Conservation (phyloP, 2,797 vertebrate genomes). For the Pitangus sulphuratus region DNA sequence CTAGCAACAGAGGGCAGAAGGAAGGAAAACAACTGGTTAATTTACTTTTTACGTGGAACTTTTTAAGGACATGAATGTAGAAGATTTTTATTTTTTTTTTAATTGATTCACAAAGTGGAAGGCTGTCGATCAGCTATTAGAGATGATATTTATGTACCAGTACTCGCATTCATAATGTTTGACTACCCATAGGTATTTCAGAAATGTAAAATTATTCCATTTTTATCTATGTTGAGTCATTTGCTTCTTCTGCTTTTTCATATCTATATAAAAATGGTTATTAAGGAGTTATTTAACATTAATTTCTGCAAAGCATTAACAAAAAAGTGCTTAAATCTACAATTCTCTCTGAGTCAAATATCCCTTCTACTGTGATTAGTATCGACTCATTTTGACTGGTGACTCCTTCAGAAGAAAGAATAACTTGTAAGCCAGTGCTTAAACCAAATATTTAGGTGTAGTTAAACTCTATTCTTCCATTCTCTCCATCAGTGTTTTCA, state of each 20-base stretch:
- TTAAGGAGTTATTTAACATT: neutral
- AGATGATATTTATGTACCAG: neutral
- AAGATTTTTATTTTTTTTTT: neutral
- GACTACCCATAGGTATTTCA: neutral
- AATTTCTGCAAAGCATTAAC: neutral
- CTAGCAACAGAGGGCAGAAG: neutral
- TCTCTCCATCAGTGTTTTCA: neutral
- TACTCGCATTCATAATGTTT: neutral
- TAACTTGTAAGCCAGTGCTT: neutral
- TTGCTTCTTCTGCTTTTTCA: neutral
- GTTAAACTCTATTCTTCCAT: neutral
- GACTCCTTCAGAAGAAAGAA: neutral
- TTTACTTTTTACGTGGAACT: neutral
- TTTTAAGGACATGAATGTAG: neutral
- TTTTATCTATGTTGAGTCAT: neutral
- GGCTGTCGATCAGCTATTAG: neutral
- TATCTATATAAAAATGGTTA: neutral
- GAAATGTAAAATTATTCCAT: neutral
- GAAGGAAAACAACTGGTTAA: conserved; percentile 19
- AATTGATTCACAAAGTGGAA: neutral
- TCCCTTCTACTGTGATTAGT: neutral
- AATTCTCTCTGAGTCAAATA: neutral
- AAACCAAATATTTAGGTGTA: neutral
- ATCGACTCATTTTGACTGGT: neutral
- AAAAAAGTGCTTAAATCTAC: neutral